These are phyloP conservation scores for Emberiza fucata DNA, from an alignment of 2,113 vertebrate species.

Conservation along the genomic window DNA sequence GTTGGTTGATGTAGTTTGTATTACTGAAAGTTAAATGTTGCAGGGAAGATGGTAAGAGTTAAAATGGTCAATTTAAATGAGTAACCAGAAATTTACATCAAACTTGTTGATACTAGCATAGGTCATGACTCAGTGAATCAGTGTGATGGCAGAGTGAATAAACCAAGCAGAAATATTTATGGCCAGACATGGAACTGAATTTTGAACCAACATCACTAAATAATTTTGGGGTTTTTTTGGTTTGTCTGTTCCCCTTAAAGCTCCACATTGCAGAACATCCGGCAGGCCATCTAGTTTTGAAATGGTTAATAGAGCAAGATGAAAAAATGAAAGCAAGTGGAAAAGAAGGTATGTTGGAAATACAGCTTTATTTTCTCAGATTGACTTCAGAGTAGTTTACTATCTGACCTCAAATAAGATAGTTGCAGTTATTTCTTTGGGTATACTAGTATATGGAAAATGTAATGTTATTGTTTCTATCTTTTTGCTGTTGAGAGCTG, in stretches of 20 bases:
- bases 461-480: background rate
- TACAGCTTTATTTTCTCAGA: background rate
- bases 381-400: background rate
- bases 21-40: background rate
- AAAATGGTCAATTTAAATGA: background rate
- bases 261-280: slow-evolving; percentile 94
- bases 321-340: slow-evolving; percentile 75
- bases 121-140: background rate
- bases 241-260: slow-evolving; percentile 62
- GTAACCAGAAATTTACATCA: background rate
- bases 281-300: slow-evolving; percentile 93
- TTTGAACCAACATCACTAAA: background rate
- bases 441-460: background rate
- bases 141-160: background rate
- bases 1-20: background rate
- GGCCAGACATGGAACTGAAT: background rate
- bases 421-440: background rate
- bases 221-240: background rate
- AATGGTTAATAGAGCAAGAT: slow-evolving; percentile 94
- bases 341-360: slow-evolving; percentile 79
- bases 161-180: background rate
- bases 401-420: background rate
- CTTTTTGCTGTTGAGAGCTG: background rate
- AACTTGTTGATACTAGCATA: background rate
- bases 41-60: background rate